Evolutionary conservation across 1,140 invertebrate species (phyloP), one percentile per base, ranked within the genome.

Genomic region (Danaus plexippus): DNA sequence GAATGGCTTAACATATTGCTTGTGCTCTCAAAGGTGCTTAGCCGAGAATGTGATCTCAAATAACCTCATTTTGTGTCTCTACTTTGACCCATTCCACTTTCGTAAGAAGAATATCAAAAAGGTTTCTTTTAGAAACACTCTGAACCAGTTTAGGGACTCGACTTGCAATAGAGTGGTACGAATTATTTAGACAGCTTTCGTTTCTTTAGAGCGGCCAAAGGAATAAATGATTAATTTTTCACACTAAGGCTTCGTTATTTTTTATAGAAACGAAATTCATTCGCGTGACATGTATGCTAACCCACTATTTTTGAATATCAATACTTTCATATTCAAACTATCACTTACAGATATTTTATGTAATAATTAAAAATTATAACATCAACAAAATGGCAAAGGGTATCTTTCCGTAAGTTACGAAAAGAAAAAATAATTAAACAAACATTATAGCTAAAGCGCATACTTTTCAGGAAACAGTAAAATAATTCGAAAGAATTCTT

Each of bases 141-240:
- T 52, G 44, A 65, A 61, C 22, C 22, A 22, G 48, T 51, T 59
- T 64, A 45, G 45, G 56, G 50, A 57, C 54, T 58, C 59, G 62
- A 65, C 66, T 71, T 68, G 69, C 71, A 70, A 68, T 68, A 48
- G 61, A 68, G 54, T 61, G 45, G 55, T 68, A 68, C 68, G 67
- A 67, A 67, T 69, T 65, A 69, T 73, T 73, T 67, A 67, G 55
- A 62, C 42, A 43, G 50, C 12, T 43, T 40, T 32, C 22, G 18
- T 18, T 64, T 59, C 61, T 62, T 63, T 56, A 44, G 47, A 32
- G 58, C 41, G 41, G 42, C 43, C 15, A 51, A 32, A 43, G 59
- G 64, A 53, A 69, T 71, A 71, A 69, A 71, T 59, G 46, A 47
- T 63, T 63, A 45, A 56, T 59, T 59, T 63, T 46, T 58, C 57